Percentiles rank a stretch among this genome's conserved stretches.
phyloP scores from a whole-genome alignment of 2,113 vertebrate genomes.

The Prionailurus bengalensis region DNA sequence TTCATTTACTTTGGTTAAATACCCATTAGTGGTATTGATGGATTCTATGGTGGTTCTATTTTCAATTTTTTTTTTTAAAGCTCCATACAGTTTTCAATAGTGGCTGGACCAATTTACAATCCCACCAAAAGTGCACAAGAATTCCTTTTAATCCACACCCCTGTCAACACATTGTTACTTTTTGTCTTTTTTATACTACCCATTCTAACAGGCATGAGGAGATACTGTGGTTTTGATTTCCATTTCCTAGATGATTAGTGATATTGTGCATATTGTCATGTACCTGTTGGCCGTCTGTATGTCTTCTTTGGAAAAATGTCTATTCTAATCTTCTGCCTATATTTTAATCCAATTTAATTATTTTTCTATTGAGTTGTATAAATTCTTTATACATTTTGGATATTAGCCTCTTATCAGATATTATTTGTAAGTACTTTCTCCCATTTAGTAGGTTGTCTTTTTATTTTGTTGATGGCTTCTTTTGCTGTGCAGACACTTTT shows the following conservation, averaged over 20 bases:
- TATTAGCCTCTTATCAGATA: background rate
- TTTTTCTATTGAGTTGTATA: background rate
- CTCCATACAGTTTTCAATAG: background rate
- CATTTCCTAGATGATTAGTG: background rate
- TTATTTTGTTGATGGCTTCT: background rate
- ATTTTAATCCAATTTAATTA: background rate
- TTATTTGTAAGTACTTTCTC: background rate
- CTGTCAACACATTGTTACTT: background rate
- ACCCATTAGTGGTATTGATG: background rate
- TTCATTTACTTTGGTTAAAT: background rate
- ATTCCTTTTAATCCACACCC: background rate
- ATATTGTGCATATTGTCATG: background rate
- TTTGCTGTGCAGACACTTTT: background rate
- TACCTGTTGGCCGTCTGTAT: background rate
- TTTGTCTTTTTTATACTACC: background rate
- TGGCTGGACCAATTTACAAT: background rate
- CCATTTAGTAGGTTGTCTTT: background rate
- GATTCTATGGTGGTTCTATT: background rate
- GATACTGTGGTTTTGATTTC: background rate
- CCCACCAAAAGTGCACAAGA: background rate
- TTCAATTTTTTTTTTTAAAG: background rate
- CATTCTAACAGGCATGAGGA: background rate
- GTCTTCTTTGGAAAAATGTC: background rate
- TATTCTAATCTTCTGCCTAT: background rate
- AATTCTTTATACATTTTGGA: background rate